These are phyloP conservation scores for Oreonectes daqikongensis DNA, from an alignment of 2,797 vertebrate species.

Conservation along the genomic window DNA sequence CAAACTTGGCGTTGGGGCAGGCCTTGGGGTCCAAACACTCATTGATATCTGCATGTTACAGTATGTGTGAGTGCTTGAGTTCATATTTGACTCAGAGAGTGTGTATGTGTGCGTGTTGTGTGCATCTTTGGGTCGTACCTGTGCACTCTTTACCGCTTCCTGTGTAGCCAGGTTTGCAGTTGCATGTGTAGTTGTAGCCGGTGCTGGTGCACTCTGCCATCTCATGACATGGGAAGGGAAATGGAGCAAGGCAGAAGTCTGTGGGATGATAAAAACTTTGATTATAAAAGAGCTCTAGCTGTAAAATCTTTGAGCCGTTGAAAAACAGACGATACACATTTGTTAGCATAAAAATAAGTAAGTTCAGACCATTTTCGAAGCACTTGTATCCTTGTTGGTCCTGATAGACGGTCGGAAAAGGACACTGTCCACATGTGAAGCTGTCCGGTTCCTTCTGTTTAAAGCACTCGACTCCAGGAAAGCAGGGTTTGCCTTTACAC, in stretches of 20 bases:
- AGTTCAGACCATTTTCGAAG: conserved; percentile 76
- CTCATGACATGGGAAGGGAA: conserved; percentile 76
- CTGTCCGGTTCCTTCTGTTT: conserved; percentile 46
- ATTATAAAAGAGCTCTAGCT: not conserved
- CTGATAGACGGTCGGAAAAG: conserved; percentile 65
- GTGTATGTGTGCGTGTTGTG: not conserved
- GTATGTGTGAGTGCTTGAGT: not conserved
- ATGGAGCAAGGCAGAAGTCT: conserved; percentile 82
- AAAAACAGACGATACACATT: not conserved
- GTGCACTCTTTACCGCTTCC: conserved; percentile 79
- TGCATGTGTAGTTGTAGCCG: conserved; percentile 76
- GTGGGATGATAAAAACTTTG: conserved; percentile 19
- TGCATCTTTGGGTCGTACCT: conserved; percentile 65
- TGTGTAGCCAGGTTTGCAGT: conserved; percentile 73
- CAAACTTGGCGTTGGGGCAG: conserved; percentile 81
- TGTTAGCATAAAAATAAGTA: not conserved
- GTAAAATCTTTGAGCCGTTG: not conserved
- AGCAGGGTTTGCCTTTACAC: conserved; percentile 78
- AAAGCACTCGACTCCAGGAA: conserved; percentile 72
- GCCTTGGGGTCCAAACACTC: conserved; percentile 74
- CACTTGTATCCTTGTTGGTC: conserved; percentile 80
- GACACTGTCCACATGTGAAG: conserved; percentile 78
- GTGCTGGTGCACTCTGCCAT: conserved; percentile 76
- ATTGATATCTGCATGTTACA: conserved; percentile 71
- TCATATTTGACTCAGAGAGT: not conserved